These are phyloP conservation scores for Salvelinus namaycush DNA, from an alignment of 2,113 vertebrate species.

Conservation along the genomic window DNA sequence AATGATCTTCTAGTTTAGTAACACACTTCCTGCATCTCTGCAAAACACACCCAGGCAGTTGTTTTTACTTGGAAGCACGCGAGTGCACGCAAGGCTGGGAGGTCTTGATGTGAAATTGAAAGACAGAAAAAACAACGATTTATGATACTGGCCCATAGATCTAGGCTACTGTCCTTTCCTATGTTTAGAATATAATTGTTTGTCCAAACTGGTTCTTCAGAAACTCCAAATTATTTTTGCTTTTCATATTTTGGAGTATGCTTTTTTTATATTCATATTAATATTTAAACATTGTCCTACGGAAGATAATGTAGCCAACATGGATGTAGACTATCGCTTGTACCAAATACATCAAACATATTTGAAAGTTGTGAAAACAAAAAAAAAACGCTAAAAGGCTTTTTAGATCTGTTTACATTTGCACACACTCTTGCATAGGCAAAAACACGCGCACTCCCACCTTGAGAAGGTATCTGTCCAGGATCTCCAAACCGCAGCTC, in stretches of 20 bases:
- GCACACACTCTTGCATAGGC: not conserved
- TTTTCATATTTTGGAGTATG: not conserved
- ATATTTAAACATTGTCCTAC: not conserved
- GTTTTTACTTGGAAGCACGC: slow-evolving; percentile 49
- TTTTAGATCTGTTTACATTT: not conserved
- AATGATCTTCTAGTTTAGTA: slow-evolving; percentile 36
- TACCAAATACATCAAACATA: not conserved
- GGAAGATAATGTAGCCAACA: no score
- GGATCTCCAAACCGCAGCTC: slow-evolving; percentile 94
- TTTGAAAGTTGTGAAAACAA: no score
- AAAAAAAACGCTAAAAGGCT: no score
- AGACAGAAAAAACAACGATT: slow-evolving; percentile 32
- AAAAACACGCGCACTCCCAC: slow-evolving; percentile 61
- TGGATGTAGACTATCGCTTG: not conserved
- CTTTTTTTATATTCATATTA: not conserved
- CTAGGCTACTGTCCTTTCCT: not conserved
- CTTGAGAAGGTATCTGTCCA: slow-evolving; percentile 96
- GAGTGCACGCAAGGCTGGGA: slow-evolving; percentile 39
- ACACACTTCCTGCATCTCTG: slow-evolving; percentile 60
- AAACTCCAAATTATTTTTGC: not conserved
- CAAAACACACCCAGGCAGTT: slow-evolving; percentile 41
- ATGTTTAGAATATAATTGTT: not conserved
- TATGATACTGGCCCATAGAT: not conserved
- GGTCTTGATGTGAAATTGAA: slow-evolving; percentile 4
- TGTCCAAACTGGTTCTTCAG: not conserved